Evolutionary conservation across 1,140 invertebrate genomes (phyloP), one percentile per base, ranked within the genome.

Genomic region (Aphaenogaster ashmeadi): DNA sequence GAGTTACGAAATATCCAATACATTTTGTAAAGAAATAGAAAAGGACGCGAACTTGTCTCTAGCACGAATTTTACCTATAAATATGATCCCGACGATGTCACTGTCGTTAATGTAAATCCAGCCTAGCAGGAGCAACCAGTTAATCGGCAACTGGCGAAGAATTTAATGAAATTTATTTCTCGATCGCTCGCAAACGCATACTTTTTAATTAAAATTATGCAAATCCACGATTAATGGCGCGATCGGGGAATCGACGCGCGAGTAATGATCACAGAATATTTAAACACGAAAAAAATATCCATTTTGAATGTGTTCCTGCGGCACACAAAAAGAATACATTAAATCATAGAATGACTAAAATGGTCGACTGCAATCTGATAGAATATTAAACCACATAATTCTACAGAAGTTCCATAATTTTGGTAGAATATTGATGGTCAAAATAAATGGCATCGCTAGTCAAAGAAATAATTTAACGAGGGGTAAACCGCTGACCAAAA

Each of bases 151-250:
- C 58, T 33, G 66, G 36, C 47, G 74, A 91, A 88, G 87, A 89
- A 91, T 91, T 84, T 91, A 91, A 91, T 91, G 88, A 91, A 91
- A 91, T 89, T 89, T 89, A 77, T 81, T 87, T 89, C 75, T 54
- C 58, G 88, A 74, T 50, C 66, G 77, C 66, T 87, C 83, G 79
- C 56, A 52, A 71, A 52, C 54, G 41, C 80, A 21, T 67, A 69
- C 69, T 91, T 91, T 91, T 91, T 91, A 91, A 91, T 91, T 91
- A 89, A 91, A 91, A 81, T 91, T 88, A 91, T 91, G 85, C 90
- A 91, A 86, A 91, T 91, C 90, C 83, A 56, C 83, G 90, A 91
- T 91, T 91, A 91, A 91, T 89, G 64, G 60, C 62, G 67, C 88
- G 77, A 64, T 41, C 72, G 27, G 36, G 11, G 47, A 72, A 66